Evolutionary conservation across 37 sponge, comb jelly and placozoan genomes (phyloP), one percentile per base, ranked within the genome.

Genomic region (Eunapius fragilis): DNA sequence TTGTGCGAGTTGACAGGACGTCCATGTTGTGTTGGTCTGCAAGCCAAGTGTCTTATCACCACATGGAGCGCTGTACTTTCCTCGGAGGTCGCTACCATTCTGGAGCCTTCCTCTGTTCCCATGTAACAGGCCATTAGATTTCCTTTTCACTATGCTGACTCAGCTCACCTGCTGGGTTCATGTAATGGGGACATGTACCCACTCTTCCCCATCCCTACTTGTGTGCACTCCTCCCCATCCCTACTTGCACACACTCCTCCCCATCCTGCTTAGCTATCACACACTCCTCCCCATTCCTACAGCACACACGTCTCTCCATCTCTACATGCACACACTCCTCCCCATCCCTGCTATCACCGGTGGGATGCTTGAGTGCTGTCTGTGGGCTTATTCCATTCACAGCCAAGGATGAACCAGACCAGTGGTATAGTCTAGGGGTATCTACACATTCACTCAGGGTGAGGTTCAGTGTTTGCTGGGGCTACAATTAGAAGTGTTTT

Each of bases 11-110:
- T 95, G 24, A 90, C 90, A 19, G 96, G 94, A n/a, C 92, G 94
- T 24, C 98, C 98, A 24, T 98, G 98, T 78, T 98, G 98, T 74
- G 67, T 90, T 45, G 96, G 98, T 14, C 87, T 92, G 13, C 94
- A 94, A 85, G 98, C 93, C 25, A 80, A 85, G 74, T 98, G 98
- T 36, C 41, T 79, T 31, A 96, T 98, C 38, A 90, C 91, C n/a
- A 90, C 98, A 31, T 82, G 37, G 96, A 96, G 31, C 80, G 87
- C 41, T 98, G 98, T 45, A 71, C 78, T 33, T 98, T 92, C 84
- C 47, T 84, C 10, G 70, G 78, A 19, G 98, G 98, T 33, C 50
- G 84, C 32, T 98, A 88, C 75, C 98, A 98, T 75, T 89, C 87
- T 12, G 92, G 95, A 28, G 91, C 93, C 24, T 81, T 84, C 77